Percentiles rank a stretch among this genome's conserved stretches.
phyloP scores from a whole-genome alignment of 1,140 invertebrate species.

The Venustaconcha ellipsiformis region DNA sequence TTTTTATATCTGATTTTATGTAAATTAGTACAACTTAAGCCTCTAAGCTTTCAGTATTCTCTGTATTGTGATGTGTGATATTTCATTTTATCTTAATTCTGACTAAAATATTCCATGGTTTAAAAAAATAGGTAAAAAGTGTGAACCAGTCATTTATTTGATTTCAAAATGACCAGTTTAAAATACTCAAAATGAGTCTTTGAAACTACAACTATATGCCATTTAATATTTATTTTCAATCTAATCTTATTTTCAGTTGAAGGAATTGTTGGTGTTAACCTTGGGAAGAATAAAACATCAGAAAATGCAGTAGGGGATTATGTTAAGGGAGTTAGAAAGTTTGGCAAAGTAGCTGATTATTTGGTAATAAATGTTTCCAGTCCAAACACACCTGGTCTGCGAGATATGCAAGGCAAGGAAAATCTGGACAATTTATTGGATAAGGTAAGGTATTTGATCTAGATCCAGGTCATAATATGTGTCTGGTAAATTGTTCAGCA shows the following conservation, averaged over 20 bases:
- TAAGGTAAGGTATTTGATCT: slow-evolving; percentile 67
- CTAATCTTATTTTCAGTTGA: slow-evolving; percentile 25
- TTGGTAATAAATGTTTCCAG: slow-evolving; percentile 73
- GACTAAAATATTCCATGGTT: too few species aligned
- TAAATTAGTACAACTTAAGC: not conserved
- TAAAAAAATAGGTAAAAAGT: not conserved
- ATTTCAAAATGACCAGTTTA: not conserved
- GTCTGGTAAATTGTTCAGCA: too few species aligned
- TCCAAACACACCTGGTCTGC: slow-evolving; percentile 94
- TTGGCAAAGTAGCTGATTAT: slow-evolving; percentile 71
- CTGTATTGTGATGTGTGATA: too few species aligned
- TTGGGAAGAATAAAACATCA: slow-evolving; percentile 95
- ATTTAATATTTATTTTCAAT: not conserved
- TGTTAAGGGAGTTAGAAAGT: slow-evolving; percentile 69
- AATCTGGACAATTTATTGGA: slow-evolving; percentile 80
- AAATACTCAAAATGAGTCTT: not conserved
- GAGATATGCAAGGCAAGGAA: slow-evolving; percentile 85
- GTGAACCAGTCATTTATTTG: not conserved
- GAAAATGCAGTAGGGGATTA: slow-evolving; percentile 85
- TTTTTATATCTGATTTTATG: not conserved
- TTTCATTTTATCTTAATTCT: too few species aligned
- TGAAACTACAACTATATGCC: not conserved
- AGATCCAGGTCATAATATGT: not conserved
- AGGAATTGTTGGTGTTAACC: slow-evolving; percentile 84
- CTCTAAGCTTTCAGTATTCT: too few species aligned